phyloP scores from a whole-genome alignment of 2,888 invertebrate genomes.

The Mylabris sibirica region DNA sequence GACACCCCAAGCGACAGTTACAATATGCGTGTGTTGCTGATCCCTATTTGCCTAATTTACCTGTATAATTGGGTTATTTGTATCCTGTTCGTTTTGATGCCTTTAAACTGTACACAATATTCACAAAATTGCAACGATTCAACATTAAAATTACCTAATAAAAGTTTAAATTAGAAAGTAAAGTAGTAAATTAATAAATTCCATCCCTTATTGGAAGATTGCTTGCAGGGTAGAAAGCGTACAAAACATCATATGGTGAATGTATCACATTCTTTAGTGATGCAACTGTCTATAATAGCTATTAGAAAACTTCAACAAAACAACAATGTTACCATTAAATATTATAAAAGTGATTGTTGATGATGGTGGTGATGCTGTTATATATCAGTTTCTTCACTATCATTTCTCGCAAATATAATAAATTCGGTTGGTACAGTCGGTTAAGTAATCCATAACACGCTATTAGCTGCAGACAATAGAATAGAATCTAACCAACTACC shows the following conservation, averaged over 20 bases:
- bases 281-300: too few relatives aligned
- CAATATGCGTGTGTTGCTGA: conserved; percentile 21
- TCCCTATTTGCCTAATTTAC: conserved; percentile 22
- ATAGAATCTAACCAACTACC: conserved; percentile 21
- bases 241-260: neutral
- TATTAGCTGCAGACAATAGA: conserved; percentile 49
- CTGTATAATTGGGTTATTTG: conserved; percentile 23
- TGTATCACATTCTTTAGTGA: neutral
- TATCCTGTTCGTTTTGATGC: neutral
- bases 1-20: conserved; percentile 20
- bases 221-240: too few relatives aligned
- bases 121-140: neutral
- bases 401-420: conserved; percentile 41
- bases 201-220: neutral
- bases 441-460: conserved; percentile 49
- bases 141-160: neutral
- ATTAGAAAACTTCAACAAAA: neutral
- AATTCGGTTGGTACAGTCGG: conserved; percentile 42
- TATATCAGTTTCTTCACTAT: conserved; percentile 43
- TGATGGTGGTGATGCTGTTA: conserved; percentile 19
- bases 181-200: neutral
- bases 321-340: neutral
- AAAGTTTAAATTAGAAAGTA: too few relatives aligned
- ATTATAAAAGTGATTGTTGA: conserved; percentile 14
- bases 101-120: neutral